A percentile compares a stretch with the other conserved stretches of the same genome.
phyloP scores from a whole-genome alignment of 2,113 vertebrate species.

The Macheiramphus alcinus region DNA sequence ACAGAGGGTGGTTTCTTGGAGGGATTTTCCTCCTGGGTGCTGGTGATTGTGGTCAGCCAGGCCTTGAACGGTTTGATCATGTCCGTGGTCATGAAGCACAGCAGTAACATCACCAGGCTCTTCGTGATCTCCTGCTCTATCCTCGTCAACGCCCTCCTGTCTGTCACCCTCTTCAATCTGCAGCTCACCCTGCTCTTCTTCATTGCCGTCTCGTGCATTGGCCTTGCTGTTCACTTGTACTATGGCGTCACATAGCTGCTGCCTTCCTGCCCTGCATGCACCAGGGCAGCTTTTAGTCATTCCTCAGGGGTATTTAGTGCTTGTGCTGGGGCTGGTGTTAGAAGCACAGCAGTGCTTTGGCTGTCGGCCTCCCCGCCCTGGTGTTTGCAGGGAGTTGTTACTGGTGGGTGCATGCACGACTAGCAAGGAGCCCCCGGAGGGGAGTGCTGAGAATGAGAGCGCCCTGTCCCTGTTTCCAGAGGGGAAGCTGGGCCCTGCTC shows the following conservation, averaged over 20 bases:
- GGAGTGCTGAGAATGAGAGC: not conserved
- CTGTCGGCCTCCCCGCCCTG: accelerated
- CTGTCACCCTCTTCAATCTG: conserved; percentile 79
- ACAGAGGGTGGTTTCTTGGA: conserved; percentile 72
- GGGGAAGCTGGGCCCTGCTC: not conserved
- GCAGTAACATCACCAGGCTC: conserved; percentile 91
- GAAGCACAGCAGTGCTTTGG: not conserved
- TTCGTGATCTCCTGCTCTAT: conserved; percentile 94
- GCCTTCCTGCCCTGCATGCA: accelerated
- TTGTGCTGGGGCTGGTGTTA: not conserved
- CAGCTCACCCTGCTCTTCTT: conserved; percentile 86
- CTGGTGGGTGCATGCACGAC: not conserved
- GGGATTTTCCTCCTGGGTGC: conserved; percentile 82
- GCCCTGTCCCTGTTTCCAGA: not conserved
- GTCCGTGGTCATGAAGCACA: conserved; percentile 93
- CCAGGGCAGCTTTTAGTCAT: not conserved
- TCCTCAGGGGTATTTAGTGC: not conserved
- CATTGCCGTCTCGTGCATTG: conserved; percentile 76
- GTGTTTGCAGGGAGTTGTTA: accelerated
- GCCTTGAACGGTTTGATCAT: conserved; percentile 89
- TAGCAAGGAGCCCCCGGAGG: accelerated
- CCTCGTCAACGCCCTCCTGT: conserved; percentile 86
- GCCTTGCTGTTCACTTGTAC: conserved; percentile 85
- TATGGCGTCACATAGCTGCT: conserved; percentile 70
- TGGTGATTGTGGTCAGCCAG: conserved; percentile 83